Base-by-base conservation (phyloP, 2,888 invertebrate species). In the Noctua janthe region DNA sequence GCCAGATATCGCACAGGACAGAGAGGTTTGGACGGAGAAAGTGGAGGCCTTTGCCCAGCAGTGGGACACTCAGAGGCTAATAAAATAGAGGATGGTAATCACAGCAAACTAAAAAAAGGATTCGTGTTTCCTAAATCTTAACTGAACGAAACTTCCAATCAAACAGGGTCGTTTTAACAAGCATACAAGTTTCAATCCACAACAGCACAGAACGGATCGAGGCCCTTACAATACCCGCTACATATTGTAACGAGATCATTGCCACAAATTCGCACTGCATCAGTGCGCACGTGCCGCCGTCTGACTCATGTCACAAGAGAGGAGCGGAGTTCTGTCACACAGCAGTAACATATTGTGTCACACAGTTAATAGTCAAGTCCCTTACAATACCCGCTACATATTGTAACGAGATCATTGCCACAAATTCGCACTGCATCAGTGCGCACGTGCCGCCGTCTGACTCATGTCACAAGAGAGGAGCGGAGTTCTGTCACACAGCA, bases 351-450 rank as follows among this genome's bases (percentile, higher is more conserved):
- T 39, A 39, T 39, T 15, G 2, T 15, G 5, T 47, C 15, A 51
- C 6, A 51, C 51, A 51, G 56, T 56, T 56, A 35, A 62, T 70
- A 6, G 7, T 66, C 7, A 5, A 51, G 17, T 23, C n/a, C 20
- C n/a, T 43, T 74, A 70, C 15, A 74, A 67, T 71, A 43, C 39
- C 62, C 47, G 64, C 59, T 59, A 76, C 23, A 72, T 74, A 73
- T 66, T 77, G 51, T 82, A 88, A 86, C 69, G 78, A 84, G 83
- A 86, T 86, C 87, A 90, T 76, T 87, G 88, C 84, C 81, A 81
- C 80, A 80, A 86, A 84, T 88, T 76, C 78, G 70, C 43, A 86
- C 82, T 82, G 88, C 85, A 88, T 86, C 82, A 81, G 62, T 81
- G 69, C 59, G 72, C 74, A 75, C 29, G 29, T 29, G 29, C 29